Base-by-base conservation (phyloP, 1,140 invertebrate species). In the Parasteatoda tepidariorum region DNA sequence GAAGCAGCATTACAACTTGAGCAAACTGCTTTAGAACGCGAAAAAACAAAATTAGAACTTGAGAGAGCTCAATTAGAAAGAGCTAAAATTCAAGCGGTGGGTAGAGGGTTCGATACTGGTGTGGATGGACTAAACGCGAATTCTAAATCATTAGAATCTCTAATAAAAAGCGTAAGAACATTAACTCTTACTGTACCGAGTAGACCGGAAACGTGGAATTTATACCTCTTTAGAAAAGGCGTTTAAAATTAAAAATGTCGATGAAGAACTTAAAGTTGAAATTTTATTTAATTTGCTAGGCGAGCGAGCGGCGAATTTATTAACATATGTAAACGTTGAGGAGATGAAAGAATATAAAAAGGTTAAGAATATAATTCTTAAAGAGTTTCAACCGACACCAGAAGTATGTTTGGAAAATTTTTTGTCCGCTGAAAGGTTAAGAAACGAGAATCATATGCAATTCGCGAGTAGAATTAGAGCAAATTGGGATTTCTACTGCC, bases 221-320 rank as follows among this genome's bases (percentile, higher is more conserved):
- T 59, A 9, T 59, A n/a, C 15, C n/a, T 59, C 18, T 18, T n/a
- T 59, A 3, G 55, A 59, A 59, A 59, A 24, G 18, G 55, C 55
- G n/a, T 59, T 59, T n/a, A n/a, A 59, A 59, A 59, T 24, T 5
- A 48, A 48, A 48, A 48, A 48, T 48, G 41, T 48, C 18, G 7
- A 7, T 48, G 7, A 9, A 18, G 18, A 24, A n/a, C 18, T n/a
- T 59, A 59, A 24, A n/a, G 55, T 24, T n/a, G 55, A 59, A 59
- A 59, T 59, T 59, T 59, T 59, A 59, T 24, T 59, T 59, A 59
- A 59, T 59, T 7, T 59, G 22, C n/a, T 59, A 24, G 55, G 55
- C n/a, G 55, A 59, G 18, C 15, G n/a, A n/a, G 55, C 55, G 22
- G 15, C 18, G 5, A 5, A 59, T 59, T n/a, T 59, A n/a, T 5